Base-by-base conservation (phyloP, 37 sponge, comb jelly and placozoan genomes). In the Bolinopsis microptera region DNA sequence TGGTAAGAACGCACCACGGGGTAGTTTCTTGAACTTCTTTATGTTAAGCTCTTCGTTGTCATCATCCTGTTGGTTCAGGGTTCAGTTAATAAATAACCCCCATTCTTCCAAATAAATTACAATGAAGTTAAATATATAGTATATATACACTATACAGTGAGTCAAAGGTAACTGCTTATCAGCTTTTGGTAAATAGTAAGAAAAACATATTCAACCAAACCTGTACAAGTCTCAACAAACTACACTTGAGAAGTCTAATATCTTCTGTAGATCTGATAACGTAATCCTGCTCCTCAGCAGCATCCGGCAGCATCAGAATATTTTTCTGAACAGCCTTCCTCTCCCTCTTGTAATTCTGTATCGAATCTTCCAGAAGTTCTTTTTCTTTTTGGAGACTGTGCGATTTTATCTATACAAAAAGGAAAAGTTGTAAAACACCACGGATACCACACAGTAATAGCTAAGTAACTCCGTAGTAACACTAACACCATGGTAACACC, bases 1-100 rank as follows among this genome's bases (percentile, higher is more conserved):
- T 0, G 90, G 90, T 23, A 86, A 38, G 61, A 86, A 86, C 28
- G 90, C 90, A 2, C 90, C 90, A n/a, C 90, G 90, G 61, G 90
- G 90, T 1, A 86, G 90, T 3, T 41, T 39, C 26, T 41, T 39
- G 90, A 86, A 86, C 61, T 86, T 86, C 28, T 86, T 86, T 35
- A 86, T 86, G 24, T 86, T 86, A 0, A 40, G 28, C 37, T 86
- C 90, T 34, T 86, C 90, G 61, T 86, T 28, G 36, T 86, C 90
- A 22, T 39, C 35, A 41, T 86, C 90, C 90, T 86, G 90, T 39
- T 35, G 23, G 75, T n/a, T n/a, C n/a, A n/a, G n/a, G n/a, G n/a
- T n/a, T n/a, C n/a, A n/a, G n/a, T 67, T n/a, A n/a, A n/a, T n/a
- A n/a, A n/a, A n/a, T n/a, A n/a, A n/a, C n/a, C n/a, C n/a, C n/a